phyloP scores from a whole-genome alignment of 2,797 vertebrate species.

The Hybognathus amarus region DNA sequence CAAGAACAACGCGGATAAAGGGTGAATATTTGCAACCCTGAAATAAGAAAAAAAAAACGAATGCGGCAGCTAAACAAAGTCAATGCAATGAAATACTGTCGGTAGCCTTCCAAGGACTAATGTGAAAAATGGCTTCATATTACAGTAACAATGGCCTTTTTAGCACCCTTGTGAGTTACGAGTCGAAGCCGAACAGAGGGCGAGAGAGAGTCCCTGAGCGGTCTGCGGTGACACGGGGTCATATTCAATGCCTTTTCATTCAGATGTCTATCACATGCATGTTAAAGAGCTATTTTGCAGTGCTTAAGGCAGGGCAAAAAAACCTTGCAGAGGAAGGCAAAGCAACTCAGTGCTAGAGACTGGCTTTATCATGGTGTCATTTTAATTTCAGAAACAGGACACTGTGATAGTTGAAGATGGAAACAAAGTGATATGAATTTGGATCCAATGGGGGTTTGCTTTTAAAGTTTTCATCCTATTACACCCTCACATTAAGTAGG shows the following conservation, averaged over 20 bases:
- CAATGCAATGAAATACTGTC: slow-evolving; percentile 55
- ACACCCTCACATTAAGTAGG: not conserved
- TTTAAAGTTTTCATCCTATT: slow-evolving; percentile 9
- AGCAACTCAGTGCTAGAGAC: not conserved
- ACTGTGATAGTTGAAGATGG: not conserved
- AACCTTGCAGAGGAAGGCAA: not conserved
- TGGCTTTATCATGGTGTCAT: not conserved
- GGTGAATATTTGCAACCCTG: not conserved
- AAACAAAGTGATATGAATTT: not conserved
- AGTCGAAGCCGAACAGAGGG: not conserved
- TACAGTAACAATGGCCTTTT: slow-evolving; percentile 56
- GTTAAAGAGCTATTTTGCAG: slow-evolving; percentile 10
- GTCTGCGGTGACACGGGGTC: not conserved
- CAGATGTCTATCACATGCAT: slow-evolving; percentile 9
- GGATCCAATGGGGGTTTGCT: not conserved
- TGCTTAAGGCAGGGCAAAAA: slow-evolving; percentile 15
- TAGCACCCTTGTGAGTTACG: slow-evolving; percentile 32
- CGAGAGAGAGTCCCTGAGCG: not conserved
- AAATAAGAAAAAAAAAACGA: not conserved
- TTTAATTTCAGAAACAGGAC: slow-evolving; percentile 9
- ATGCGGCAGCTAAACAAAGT: slow-evolving; percentile 51
- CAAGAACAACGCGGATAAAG: slow-evolving; percentile 25
- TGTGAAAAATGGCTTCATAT: slow-evolving; percentile 46
- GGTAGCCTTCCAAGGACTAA: slow-evolving; percentile 23
- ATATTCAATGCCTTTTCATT: slow-evolving; percentile 34